These are phyloP conservation scores for Euwallacea similis DNA, from an alignment of 1,140 invertebrate species.

Conservation along the genomic window DNA sequence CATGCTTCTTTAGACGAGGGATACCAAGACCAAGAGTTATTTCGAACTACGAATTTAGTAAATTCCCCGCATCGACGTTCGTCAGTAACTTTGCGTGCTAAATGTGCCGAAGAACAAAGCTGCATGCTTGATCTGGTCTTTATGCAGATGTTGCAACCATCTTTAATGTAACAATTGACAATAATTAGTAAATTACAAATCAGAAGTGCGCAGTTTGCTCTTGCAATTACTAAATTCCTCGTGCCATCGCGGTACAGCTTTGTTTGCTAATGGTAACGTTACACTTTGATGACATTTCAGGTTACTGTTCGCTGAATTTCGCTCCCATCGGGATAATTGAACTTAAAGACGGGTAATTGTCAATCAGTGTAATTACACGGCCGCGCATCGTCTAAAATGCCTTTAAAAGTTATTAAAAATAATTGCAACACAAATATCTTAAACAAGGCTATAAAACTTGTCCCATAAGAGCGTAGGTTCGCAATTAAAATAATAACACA, in stretches of 20 bases:
- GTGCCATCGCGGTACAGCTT: not conserved
- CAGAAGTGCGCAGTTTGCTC: no score
- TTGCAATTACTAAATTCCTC: slow-evolving; percentile 1
- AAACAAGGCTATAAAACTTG: slow-evolving; percentile 18
- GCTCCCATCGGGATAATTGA: slow-evolving; percentile 4
- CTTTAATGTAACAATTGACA: no score
- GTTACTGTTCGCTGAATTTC: not conserved
- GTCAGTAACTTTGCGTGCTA: no score
- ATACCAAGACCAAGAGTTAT: no score
- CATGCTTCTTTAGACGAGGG: no score
- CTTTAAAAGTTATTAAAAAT: slow-evolving; percentile 2
- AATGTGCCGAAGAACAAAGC: no score
- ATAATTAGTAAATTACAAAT: no score
- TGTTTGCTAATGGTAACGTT: slow-evolving; percentile 2
- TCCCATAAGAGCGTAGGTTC: slow-evolving; percentile 26
- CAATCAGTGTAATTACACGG: not conserved
- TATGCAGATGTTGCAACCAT: no score
- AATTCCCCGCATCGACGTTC: no score
- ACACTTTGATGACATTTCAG: slow-evolving; percentile 5
- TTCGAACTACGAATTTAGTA: no score
- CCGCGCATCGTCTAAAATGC: not conserved
- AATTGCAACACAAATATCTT: slow-evolving; percentile 7
- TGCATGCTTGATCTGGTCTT: no score
- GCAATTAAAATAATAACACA: slow-evolving; percentile 39
- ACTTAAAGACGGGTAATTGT: slow-evolving; percentile 2